Percentiles rank a stretch among this genome's conserved stretches.
Evolutionary conservation across 2,888 invertebrate genomes (phyloP).

Genomic region (Dynastes tityus): DNA sequence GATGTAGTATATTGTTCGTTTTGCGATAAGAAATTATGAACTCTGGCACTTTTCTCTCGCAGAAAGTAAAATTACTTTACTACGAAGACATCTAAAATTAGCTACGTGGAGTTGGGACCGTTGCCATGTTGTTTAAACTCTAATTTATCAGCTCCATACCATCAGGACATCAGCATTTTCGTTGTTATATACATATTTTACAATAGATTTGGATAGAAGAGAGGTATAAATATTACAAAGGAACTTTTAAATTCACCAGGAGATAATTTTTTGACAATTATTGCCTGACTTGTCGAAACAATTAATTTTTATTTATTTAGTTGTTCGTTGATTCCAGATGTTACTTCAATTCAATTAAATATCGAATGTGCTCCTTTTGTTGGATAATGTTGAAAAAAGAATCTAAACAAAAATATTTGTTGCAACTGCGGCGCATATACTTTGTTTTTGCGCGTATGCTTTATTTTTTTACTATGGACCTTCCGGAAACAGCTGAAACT

Average conservation of each 20-base stretch:
- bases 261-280: conserved; percentile 36
- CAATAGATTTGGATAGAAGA: not conserved
- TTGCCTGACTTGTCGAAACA: conserved; percentile 21
- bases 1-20: not conserved
- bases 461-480: too few species aligned
- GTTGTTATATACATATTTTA: conserved; percentile 10
- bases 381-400: too few species aligned
- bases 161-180: not conserved
- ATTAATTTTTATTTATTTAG: conserved; percentile 21
- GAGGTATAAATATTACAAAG: conserved; percentile 4
- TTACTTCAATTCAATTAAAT: not conserved
- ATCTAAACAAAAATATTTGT: too few species aligned
- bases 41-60: not conserved
- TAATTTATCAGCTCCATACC: conserved; percentile 7
- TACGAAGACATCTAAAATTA: conserved; percentile 6
- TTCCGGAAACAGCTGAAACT: too few species aligned
- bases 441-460: too few species aligned
- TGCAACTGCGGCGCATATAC: too few species aligned
- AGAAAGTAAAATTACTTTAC: not conserved
- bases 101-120: not conserved
- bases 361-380: too few species aligned
- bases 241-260: not conserved
- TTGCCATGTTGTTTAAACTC: not conserved
- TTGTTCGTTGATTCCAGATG: conserved; percentile 1
- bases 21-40: not conserved